A percentile compares a stretch with the other conserved stretches of the same genome.
These are phyloP conservation scores for Eilema griseolum DNA, from an alignment of 2,888 invertebrate genomes.

Conservation along the genomic window DNA sequence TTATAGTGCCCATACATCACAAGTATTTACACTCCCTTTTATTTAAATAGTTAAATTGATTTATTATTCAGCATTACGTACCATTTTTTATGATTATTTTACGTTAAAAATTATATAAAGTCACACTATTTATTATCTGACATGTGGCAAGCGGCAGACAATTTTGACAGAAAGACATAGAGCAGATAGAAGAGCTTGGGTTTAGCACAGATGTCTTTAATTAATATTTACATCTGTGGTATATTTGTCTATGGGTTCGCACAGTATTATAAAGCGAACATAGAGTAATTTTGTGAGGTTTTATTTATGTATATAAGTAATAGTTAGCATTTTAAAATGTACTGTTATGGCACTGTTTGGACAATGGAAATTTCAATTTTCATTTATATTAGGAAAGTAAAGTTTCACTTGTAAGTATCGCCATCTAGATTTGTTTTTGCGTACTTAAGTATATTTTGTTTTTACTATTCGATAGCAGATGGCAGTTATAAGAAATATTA, in stretches of 20 bases:
- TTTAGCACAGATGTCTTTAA: not conserved
- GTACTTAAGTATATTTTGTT: conserved; percentile 1
- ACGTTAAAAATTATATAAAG: conserved; percentile 49
- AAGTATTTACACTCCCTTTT: conserved; percentile 10
- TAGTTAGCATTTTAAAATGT: not conserved
- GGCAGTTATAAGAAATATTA: not conserved
- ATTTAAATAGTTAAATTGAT: not conserved
- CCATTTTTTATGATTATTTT: conserved; percentile 65
- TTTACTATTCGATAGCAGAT: conserved; percentile 33
- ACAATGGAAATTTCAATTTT: not conserved
- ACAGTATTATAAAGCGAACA: not conserved
- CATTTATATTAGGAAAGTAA: not conserved
- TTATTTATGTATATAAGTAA: too few species aligned
- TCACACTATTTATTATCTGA: conserved; percentile 52
- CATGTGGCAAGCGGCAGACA: conserved; percentile 66
- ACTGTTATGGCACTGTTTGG: not conserved
- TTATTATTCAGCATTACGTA: conserved; percentile 44
- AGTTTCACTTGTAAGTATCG: not conserved
- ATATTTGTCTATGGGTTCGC: not conserved
- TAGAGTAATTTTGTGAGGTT: too few species aligned
- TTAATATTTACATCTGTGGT: not conserved
- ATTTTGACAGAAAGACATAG: conserved; percentile 57
- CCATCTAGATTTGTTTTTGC: not conserved
- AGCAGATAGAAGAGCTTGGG: conserved; percentile 1
- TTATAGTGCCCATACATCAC: conserved; percentile 23